phyloP scores from a whole-genome alignment of 30 jellyfish, hydroid and myxozoan genomes.

The Calvadosia cruxmelitensis region DNA sequence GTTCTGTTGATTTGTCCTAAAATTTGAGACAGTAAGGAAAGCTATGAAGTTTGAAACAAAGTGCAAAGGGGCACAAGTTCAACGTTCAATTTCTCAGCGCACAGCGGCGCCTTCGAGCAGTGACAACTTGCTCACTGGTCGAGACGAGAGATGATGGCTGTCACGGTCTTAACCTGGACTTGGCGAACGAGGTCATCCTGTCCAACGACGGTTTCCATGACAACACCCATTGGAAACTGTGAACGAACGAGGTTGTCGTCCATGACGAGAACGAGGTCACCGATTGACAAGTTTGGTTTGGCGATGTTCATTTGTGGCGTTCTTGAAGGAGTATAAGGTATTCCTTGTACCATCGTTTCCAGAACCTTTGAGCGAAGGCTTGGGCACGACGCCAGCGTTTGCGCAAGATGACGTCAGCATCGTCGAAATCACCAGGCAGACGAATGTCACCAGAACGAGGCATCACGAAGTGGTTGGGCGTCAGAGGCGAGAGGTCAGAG shows the following conservation, averaged over 20 bases:
- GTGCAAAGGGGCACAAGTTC: too few relatives aligned
- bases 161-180: background rate
- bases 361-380: slow-evolving; percentile 6
- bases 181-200: background rate
- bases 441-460: slow-evolving; percentile 14
- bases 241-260: slow-evolving; percentile 6
- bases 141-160: too few relatives aligned
- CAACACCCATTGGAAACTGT: slow-evolving; percentile 17
- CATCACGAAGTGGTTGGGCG: slow-evolving; percentile 29
- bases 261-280: slow-evolving; percentile 13
- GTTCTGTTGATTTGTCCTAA: too few relatives aligned
- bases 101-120: too few relatives aligned
- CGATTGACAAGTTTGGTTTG: slow-evolving; percentile 7
- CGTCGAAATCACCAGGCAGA: slow-evolving; percentile 23
- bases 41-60: too few relatives aligned
- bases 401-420: slow-evolving; percentile 15
- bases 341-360: slow-evolving; percentile 32
- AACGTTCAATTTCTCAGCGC: too few relatives aligned
- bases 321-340: slow-evolving; percentile 2
- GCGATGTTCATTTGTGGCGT: slow-evolving; percentile 9
- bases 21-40: too few relatives aligned
- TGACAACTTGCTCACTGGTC: too few relatives aligned
- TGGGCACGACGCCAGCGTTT: slow-evolving; percentile 25
- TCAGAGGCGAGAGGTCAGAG: background rate
- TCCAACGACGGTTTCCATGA: background rate